Evolutionary conservation across 35 echinoderm and acorn worm genomes (phyloP).

Genomic region (Ptychodera flava): DNA sequence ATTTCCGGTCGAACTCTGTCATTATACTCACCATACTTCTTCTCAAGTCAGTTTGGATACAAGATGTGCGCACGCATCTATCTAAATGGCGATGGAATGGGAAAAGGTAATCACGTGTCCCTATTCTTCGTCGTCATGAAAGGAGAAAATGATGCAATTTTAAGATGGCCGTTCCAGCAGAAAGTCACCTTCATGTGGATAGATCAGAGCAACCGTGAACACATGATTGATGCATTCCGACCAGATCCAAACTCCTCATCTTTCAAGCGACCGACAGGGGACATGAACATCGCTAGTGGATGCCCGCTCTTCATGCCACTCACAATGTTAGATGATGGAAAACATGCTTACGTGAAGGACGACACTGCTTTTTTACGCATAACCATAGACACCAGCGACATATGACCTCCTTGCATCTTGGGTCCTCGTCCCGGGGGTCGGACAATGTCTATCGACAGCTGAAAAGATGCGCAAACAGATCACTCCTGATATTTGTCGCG

Average conservation of each 20-base stretch:
- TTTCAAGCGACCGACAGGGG: constrained; percentile 17
- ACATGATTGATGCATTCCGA: constrained; percentile 5
- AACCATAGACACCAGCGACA: constrained; percentile 1
- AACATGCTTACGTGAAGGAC: constrained; percentile 6
- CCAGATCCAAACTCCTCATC: background rate
- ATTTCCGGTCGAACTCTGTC: constrained; percentile 77
- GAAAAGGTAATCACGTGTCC: constrained; percentile 82
- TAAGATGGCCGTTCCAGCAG: constrained; percentile 82
- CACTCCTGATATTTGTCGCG: too few relatives aligned
- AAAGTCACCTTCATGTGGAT: constrained; percentile 34
- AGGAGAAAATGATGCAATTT: constrained; percentile 81
- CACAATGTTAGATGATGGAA: background rate
- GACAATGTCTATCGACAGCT: background rate
- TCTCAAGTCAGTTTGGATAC: constrained; percentile 82
- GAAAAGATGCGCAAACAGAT: too few relatives aligned
- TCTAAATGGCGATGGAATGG: constrained; percentile 94
- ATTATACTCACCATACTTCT: constrained; percentile 90
- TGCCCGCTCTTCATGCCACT: constrained; percentile 7
- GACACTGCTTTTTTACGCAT: constrained; percentile 6
- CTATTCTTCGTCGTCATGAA: constrained; percentile 94
- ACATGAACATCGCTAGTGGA: constrained; percentile 11
- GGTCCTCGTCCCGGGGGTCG: background rate
- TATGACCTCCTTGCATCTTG: background rate
- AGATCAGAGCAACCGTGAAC: constrained; percentile 3
- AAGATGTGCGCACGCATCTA: constrained; percentile 98